Evolutionary conservation across 2,113 vertebrate species (phyloP).

Genomic region (Chrysochloris asiatica): DNA sequence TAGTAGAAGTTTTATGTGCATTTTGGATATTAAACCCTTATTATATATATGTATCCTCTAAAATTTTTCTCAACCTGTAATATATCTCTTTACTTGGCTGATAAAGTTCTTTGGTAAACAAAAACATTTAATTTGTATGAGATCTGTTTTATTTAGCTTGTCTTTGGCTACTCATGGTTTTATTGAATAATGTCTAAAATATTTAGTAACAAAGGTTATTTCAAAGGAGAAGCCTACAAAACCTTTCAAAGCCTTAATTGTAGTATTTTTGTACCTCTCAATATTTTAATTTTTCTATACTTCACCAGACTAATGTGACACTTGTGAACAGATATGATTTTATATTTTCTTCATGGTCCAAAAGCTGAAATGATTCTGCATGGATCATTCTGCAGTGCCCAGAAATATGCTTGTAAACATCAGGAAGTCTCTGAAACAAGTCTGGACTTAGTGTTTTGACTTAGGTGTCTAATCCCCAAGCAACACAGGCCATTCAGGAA

Average conservation of each 20-base stretch:
- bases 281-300: not conserved
- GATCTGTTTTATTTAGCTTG: not conserved
- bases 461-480: constrained; percentile 57
- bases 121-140: not conserved
- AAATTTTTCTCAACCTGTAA: not conserved
- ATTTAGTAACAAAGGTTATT: constrained; percentile 32
- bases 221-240: not conserved
- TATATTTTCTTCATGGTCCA: not conserved
- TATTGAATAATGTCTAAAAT: not conserved
- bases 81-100: not conserved
- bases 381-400: not conserved
- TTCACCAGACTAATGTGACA: constrained; percentile 6
- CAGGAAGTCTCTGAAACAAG: constrained; percentile 26
- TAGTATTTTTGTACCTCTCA: not conserved
- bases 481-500: constrained; percentile 73
- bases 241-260: not conserved
- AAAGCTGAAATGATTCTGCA: not conserved
- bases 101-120: not conserved
- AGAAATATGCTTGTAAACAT: constrained; percentile 32
- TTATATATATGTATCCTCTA: not conserved
- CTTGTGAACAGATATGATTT: not conserved
- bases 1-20: not conserved
- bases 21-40: not conserved
- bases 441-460: constrained; percentile 11
- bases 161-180: not conserved